Evolutionary conservation across 2,888 invertebrate species (phyloP), one percentile per base, ranked within the genome.

Genomic region (Magallana nippona): DNA sequence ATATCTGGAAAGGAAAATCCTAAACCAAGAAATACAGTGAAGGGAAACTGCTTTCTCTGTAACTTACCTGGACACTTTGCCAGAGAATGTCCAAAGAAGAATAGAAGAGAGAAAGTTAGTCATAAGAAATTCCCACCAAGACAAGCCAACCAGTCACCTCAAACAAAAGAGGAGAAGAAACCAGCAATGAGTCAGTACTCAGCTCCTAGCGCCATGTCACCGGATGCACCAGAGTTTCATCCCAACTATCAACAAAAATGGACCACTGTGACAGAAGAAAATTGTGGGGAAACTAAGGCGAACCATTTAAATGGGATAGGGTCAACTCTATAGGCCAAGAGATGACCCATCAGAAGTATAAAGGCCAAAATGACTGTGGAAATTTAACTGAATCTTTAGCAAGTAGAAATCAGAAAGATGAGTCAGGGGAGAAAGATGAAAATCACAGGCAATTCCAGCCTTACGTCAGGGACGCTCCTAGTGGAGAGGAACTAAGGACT

Each of bases 291-390:
- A 19, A 19, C 8, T 1, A 10, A 10, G 10, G 19, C 10, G n/a
- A 62, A n/a, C 19, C 17, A n/a, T 62, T 62, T 62, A 62, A 62
- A 62, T 10, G 62, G 22, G n/a, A 62, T 5, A 62, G 62, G 62
- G 62, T 62, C 19, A 19, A 62, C 62, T 62, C 62, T 62, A 19
- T 19, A 62, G 62, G 78, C 62, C 62, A 19, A 62, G 62, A 62
- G 62, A n/a, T 5, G 62, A 62, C 62, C 62, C 62, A 62, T n/a
- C 44, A 44, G 44, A 44, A 44, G 44, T 44, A 44, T 44, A 8
- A 44, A 44, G 44, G 44, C 44, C 44, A 44, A 44, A 44, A 44
- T 44, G 44, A 44, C 44, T 44, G 44, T 44, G 44, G 44, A 8
- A 44, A 44, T 44, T 44, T 44, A 44, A 44, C 44, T 44, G 19